Evolutionary conservation across 2,797 vertebrate species (phyloP).

Genomic region (Mus caroli): DNA sequence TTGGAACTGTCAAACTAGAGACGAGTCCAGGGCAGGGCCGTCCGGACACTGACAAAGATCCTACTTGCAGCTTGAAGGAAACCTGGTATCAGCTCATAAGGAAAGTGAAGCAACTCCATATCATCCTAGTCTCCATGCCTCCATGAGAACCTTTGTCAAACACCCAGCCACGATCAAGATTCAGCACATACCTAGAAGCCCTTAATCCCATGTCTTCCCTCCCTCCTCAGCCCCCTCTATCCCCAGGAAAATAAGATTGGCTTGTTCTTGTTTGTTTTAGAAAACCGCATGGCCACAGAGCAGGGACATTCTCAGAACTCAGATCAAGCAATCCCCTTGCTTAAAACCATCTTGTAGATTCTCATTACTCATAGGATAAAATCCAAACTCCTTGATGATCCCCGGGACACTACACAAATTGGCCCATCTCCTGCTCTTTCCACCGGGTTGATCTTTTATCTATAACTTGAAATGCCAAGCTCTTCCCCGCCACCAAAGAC

Average conservation of each 20-base stretch:
- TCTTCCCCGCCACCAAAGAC: background rate
- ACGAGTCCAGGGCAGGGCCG: background rate
- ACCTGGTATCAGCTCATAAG: background rate
- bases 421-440: background rate
- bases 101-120: conserved; percentile 25
- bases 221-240: background rate
- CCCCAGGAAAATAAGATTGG: conserved; percentile 27
- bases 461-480: background rate
- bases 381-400: conserved; percentile 34
- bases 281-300: conserved; percentile 26
- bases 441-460: background rate
- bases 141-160: background rate
- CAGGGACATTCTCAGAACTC: conserved; percentile 34
- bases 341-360: conserved; percentile 36
- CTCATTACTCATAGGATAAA: conserved; percentile 45
- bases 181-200: background rate
- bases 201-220: background rate
- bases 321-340: conserved; percentile 14
- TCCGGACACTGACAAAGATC: background rate
- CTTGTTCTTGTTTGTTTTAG: conserved; percentile 52
- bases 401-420: background rate
- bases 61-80: background rate
- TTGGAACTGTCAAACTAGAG: conserved; percentile 10
- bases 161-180: background rate
- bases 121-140: background rate